Base-by-base conservation (phyloP, 2,888 invertebrate genomes). In the Drosophila koepferae region DNA sequence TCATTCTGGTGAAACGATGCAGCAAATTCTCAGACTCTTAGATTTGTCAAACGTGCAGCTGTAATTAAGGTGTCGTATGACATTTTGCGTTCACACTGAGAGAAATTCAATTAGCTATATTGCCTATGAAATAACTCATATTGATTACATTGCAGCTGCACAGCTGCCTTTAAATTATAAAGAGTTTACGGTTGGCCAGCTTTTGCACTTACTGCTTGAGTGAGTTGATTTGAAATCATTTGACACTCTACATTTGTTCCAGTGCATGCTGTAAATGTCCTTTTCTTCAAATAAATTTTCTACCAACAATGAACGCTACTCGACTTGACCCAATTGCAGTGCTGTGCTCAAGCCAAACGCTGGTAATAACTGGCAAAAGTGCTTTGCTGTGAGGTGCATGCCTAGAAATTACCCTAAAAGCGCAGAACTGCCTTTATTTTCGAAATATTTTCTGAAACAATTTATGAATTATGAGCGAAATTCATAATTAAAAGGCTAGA, bases 21-120 rank as follows among this genome's bases (percentile, higher is more conserved):
- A 40, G 55, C 41, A 38, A 36, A 46, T 46, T 46, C 31, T 59
- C 46, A n/a, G 46, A 48, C 23, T 59, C 10, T n/a, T 34, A 56
- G 46, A 63, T 71, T 71, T 59, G 41, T 69, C 71, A 72, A 59
- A 40, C 38, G 48, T 23, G 54, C 59, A 59, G 20, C n/a, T 58
- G 51, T 56, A 72, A 60, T 63, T 68, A 63, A 49, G 60, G 31
- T 16, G 7, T 40, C 36, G 40, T n/a, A 23, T 48, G 38, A 28
- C 59, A 18, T 48, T 38, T 48, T 38, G 23, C 14, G 23, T 28
- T 4, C 16, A 38, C 58, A 46, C 58, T 46, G 59, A 3, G 40
- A 31, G 40, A 49, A 60, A 48, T 1, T 44, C 2, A 2, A 7
- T 10, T 7, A 16, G 8, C n/a, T 2, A 8, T n/a, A 1, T 23